Evolutionary conservation across 2,797 vertebrate species (phyloP).

Genomic region (Gastrophryne carolinensis): DNA sequence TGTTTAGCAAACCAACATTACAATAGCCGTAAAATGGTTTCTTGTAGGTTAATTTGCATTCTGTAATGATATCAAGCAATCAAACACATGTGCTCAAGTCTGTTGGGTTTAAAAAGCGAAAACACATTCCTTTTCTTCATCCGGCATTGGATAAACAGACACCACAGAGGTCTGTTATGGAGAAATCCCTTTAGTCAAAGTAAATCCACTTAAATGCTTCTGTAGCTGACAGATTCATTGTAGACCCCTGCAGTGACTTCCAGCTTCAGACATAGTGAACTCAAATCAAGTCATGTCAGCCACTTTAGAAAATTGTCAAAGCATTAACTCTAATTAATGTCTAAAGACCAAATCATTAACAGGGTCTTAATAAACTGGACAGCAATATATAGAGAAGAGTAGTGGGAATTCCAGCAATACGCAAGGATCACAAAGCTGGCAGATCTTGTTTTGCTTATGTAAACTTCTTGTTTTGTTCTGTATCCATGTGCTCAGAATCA

Average conservation of each 20-base stretch:
- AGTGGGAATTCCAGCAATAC: not conserved
- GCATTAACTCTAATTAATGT: not conserved
- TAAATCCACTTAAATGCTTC: constrained; percentile 17
- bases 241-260: not conserved
- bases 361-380: not conserved
- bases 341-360: not conserved
- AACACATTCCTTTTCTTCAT: not conserved
- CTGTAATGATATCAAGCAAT: not conserved
- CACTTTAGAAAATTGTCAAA: not conserved
- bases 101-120: not conserved
- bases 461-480: constrained; percentile 43
- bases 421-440: not conserved
- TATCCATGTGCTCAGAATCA: constrained; percentile 23
- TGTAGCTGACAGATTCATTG: not conserved
- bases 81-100: not conserved
- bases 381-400: not conserved
- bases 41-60: not conserved
- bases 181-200: not conserved
- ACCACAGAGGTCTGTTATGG: not conserved
- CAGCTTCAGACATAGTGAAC: not conserved
- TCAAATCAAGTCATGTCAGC: constrained; percentile 29
- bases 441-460: constrained; percentile 6
- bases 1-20: not conserved
- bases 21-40: not conserved
- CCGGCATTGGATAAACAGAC: not conserved